Percentiles rank a stretch among this genome's conserved stretches.
phyloP scores from a whole-genome alignment of 2,113 vertebrate species.

The Crotalus helleri region DNA sequence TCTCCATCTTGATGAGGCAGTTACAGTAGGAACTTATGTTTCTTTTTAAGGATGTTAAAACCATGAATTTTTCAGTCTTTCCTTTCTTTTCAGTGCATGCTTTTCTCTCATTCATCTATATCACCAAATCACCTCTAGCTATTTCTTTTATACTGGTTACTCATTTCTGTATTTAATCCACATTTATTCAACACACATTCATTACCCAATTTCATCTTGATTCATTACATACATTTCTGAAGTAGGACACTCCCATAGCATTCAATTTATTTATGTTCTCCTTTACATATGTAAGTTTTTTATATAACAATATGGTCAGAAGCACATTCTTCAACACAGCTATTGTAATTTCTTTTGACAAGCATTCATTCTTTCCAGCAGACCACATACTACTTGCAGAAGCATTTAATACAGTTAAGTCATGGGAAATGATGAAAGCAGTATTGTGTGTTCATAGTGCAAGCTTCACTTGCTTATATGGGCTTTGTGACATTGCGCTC shows the following conservation, averaged over 20 bases:
- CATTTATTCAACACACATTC: not conserved
- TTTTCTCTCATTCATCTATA: not conserved
- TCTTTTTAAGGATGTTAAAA: not conserved
- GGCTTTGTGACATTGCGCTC: not conserved
- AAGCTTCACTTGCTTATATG: not conserved
- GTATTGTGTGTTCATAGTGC: not conserved
- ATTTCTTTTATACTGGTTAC: not conserved
- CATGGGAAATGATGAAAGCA: not conserved
- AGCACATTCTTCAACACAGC: not conserved
- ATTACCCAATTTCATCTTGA: not conserved
- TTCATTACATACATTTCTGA: not conserved
- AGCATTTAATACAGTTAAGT: not conserved
- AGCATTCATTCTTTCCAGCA: not conserved
- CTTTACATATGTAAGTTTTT: not conserved
- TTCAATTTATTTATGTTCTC: not conserved
- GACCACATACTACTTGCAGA: not conserved
- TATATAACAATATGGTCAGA: not conserved
- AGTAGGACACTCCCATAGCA: not conserved
- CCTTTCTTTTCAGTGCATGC: not conserved
- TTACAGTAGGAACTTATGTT: not conserved
- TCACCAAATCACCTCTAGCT: not conserved
- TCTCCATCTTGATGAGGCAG: not conserved
- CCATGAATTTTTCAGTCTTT: not conserved
- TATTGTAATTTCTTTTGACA: not conserved
- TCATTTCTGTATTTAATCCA: not conserved